phyloP scores from a whole-genome alignment of 2,888 invertebrate species.

The Leptinotarsa rubiginosa region DNA sequence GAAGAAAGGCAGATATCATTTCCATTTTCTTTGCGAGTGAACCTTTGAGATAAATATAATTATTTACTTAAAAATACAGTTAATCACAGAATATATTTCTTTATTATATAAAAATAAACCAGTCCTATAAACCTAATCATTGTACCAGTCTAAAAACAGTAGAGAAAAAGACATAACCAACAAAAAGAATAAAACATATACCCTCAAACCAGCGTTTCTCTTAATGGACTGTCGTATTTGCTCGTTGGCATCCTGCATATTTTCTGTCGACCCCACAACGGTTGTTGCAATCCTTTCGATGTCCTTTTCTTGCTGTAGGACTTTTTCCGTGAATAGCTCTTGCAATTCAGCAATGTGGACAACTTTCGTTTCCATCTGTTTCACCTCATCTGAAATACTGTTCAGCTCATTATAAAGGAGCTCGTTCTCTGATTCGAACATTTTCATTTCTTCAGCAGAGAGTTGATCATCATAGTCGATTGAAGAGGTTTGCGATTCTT shows the following conservation, averaged over 20 bases:
- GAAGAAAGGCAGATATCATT: no score
- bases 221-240: slow-evolving; percentile 97
- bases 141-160: slow-evolving; percentile 98
- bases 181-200: slow-evolving; percentile 94
- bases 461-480: slow-evolving; percentile 73
- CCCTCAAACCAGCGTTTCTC: slow-evolving; percentile 93
- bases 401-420: slow-evolving; percentile 89
- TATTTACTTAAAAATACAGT: slow-evolving; percentile 5
- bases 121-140: slow-evolving; percentile 71
- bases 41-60: no score
- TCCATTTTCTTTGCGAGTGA: no score
- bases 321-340: slow-evolving; percentile 95
- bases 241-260: slow-evolving; percentile 96
- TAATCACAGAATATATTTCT: background rate
- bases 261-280: slow-evolving; percentile 93
- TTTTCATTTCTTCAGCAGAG: slow-evolving; percentile 89
- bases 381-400: slow-evolving; percentile 90
- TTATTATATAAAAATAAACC: slow-evolving; percentile 17
- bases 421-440: slow-evolving; percentile 93
- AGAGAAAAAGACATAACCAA: slow-evolving; percentile 96
- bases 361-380: slow-evolving; percentile 91
- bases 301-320: slow-evolving; percentile 93
- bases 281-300: slow-evolving; percentile 90
- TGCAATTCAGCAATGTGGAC: slow-evolving; percentile 95
- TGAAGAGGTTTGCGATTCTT: slow-evolving; percentile 37